These are phyloP conservation scores for Melanotus villosus DNA, from an alignment of 2,888 invertebrate genomes.

Conservation along the genomic window DNA sequence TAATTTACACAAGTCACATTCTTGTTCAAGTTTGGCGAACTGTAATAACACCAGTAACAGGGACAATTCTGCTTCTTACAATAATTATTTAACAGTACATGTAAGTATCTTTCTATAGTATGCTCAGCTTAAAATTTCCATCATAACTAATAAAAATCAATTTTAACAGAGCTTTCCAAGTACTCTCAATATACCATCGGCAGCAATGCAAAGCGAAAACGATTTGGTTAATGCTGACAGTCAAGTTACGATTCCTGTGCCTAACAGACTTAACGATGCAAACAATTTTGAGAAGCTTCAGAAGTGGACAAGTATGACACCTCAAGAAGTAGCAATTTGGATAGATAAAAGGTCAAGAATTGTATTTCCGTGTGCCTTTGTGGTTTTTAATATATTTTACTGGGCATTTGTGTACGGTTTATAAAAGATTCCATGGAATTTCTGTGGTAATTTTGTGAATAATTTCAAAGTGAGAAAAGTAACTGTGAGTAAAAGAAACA, in stretches of 20 bases:
- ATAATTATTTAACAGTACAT: constrained; percentile 58
- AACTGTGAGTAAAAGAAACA: no score
- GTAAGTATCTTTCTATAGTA: constrained; percentile 51
- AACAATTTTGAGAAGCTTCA: constrained; percentile 52
- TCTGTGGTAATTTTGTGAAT: not conserved
- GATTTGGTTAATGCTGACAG: constrained; percentile 64
- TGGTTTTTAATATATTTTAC: constrained; percentile 79
- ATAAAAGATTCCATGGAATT: constrained; percentile 32
- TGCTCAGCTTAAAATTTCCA: no score
- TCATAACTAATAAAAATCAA: no score
- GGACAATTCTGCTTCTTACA: constrained; percentile 43
- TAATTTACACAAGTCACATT: constrained; percentile 78
- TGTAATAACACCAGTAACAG: constrained; percentile 67
- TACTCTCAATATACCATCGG: constrained; percentile 75
- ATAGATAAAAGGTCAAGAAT: constrained; percentile 86
- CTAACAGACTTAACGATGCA: constrained; percentile 46
- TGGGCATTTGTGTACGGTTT: constrained; percentile 65
- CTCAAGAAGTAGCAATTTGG: constrained; percentile 91
- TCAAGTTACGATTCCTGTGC: constrained; percentile 44
- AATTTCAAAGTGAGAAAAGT: no score
- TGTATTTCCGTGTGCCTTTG: constrained; percentile 82
- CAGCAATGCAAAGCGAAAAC: constrained; percentile 79
- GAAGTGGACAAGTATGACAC: constrained; percentile 86
- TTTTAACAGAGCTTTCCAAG: constrained; percentile 80
- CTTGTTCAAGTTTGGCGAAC: constrained; percentile 78